Evolutionary conservation across 2,797 vertebrate species (phyloP), one percentile per base, ranked within the genome.

Genomic region (Paramormyrops hopkinsi): DNA sequence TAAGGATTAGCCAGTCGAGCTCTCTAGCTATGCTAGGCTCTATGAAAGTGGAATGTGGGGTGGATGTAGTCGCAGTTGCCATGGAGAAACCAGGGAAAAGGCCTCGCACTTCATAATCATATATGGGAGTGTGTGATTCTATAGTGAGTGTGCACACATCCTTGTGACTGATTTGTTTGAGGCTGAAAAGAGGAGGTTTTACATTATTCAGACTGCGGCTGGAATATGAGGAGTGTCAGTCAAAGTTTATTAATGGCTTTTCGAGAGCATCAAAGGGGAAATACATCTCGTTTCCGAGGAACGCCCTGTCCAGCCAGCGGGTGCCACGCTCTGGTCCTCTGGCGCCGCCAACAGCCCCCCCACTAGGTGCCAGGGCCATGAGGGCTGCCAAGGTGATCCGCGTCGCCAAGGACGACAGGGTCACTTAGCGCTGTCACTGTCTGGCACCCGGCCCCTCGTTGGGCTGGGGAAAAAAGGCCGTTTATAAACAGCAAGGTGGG

Each of bases 401-500:
- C 14, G 11, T 73, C 41, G 48, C 29, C 25, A 22, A 88, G 69
- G 65, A 12, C 22, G 17, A 50, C 69, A 9, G 50, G 50, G 65
- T 88, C 25, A 84, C 73, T 88, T 84, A 69, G 51, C 46, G 29
- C 53, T 69, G 76, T 85, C 53, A 62, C 89, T 88, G 69, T 88
- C 69, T 88, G 89, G 53, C 79, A 88, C 88, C 82, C 51, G 54
- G 37, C 65, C 76, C 22, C 2, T 37, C 1, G 4, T 65, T 44
- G 54, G 82, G 69, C n/a, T 9, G 46, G 86, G 41, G 33, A 2
- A 19, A 8, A 56, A 19, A 87, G n/a, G 22, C 59, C 46, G 12
- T 33, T 87, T 87, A 89, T n/a, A 87, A 59, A 59, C 62, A 37
- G 44, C 59, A 84, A 87, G 69, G 89, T 89, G 65, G 85, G 59